These are phyloP conservation scores for Xestia sexstrigata DNA, from an alignment of 2,888 invertebrate species.

Conservation along the genomic window DNA sequence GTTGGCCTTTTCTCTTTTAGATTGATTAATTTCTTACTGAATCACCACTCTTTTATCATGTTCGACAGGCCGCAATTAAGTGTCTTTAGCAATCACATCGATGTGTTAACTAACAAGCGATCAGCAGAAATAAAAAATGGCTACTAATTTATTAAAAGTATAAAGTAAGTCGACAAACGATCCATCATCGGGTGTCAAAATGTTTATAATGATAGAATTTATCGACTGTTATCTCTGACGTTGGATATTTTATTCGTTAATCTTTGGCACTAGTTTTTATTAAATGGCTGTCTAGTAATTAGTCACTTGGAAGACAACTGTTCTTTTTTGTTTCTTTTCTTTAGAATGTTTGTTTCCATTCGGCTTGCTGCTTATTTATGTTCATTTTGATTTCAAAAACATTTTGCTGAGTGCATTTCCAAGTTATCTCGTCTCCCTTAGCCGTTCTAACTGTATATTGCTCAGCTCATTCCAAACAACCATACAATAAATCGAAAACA, in stretches of 20 bases:
- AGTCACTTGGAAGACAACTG: not conserved
- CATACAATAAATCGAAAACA: constrained; percentile 39
- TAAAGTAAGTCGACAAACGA: constrained; percentile 48
- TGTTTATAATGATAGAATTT: constrained; percentile 62
- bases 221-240: constrained; percentile 47
- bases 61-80: constrained; percentile 23
- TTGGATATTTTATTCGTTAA: constrained; percentile 25
- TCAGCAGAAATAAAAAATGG: constrained; percentile 19
- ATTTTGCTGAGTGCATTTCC: constrained; percentile 20
- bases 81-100: constrained; percentile 28
- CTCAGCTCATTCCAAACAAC: constrained; percentile 13
- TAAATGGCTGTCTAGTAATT: constrained; percentile 9
- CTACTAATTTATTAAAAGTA: constrained; percentile 43
- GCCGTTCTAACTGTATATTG: constrained; percentile 28
- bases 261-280: constrained; percentile 11
- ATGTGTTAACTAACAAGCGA: constrained; percentile 30
- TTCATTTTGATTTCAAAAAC: not conserved
- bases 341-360: too few species aligned
- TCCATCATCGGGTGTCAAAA: constrained; percentile 64
- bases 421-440: constrained; percentile 14
- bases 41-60: constrained; percentile 10
- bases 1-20: not conserved
- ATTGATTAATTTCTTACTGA: constrained; percentile 12
- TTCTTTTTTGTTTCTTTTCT: not conserved
- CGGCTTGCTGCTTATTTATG: not conserved